Base-by-base conservation (phyloP, 2,888 invertebrate species). In the Parthenolecanium corni region DNA sequence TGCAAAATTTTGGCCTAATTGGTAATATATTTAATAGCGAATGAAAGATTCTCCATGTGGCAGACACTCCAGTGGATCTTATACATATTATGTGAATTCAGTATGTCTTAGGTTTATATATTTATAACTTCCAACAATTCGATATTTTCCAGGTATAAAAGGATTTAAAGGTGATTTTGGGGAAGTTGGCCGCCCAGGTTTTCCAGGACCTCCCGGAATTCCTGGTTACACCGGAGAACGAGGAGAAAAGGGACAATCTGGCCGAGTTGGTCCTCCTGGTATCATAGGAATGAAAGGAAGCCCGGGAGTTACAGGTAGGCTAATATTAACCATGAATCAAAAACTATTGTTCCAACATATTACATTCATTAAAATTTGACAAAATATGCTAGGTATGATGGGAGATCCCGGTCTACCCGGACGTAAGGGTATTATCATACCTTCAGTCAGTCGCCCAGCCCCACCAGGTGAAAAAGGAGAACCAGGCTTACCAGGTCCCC, bases 161-260 rank as follows among this genome's bases (percentile, higher is more conserved):
- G 78, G 78, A 3, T 52, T 56, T 0, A 76, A 76, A 68, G 82
- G 86, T 52, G 78, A 78, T 58, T 67, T 70, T 18, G 78, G 79
- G 21, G 68, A 70, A 40, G 76, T 76, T 65, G 77, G 77, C 9
- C 54, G 67, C 21, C 72, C 57, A 4, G 68, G 68, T 21, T 42
- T 65, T 6, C 3, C 3, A 23, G 66, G 66, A 53, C 23, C 36
- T 2, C 65, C 78, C 36, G 67, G 71, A 6, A 73, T 52, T 24
- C 67, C 67, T 36, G 71, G 72, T 21, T 51, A 58, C 47, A 77
- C 76, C 64, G 79, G 79, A 54, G 69, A 72, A 21, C 9, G 63
- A 16, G 82, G 82, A 40, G 73, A 77, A 40, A 75, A 71, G 38
- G 77, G 78, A 51, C 58, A 67, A 18, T 69, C 68, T 14, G 78